Base-by-base conservation (phyloP, 2,888 invertebrate genomes). In the Phyllotreta cruciferae region DNA sequence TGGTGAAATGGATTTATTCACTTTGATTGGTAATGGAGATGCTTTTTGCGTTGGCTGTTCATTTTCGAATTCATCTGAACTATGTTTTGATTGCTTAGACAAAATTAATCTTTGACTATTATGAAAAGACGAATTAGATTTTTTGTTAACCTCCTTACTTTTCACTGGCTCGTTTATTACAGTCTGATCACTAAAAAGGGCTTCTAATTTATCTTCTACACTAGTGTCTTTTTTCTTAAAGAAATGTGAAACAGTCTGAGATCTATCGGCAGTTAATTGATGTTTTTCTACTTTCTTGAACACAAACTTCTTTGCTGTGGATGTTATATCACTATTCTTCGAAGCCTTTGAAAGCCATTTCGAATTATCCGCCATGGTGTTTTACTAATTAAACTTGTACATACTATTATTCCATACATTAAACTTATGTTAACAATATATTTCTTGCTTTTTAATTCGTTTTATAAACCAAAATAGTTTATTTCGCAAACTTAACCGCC, bases 281-380 rank as follows among this genome's bases (percentile, higher is more conserved):
- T 37, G 47, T 47, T 57, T 66, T 6, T 62, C 64, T 1, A 52
- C 42, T 60, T 74, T 70, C 35, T 72, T 72, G 58, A 74, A 75
- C 62, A 56, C 45, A 52, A 75, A 75, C 57, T 70, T 73, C 60
- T 72, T 70, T 24, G 66, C 56, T 55, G 68, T 69, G 1, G 24
- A 24, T 4, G 64, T 52, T 6, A 70, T 11, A 4, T 64, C 45
- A 55, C 52, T 66, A 42, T 64, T 67, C 24, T 63, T 64, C 52
- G 69, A 73, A 38, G 64, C 39, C 50, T 73, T 70, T 35, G 74
- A 71, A 60, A 74, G 70, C 54, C 71, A 71, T 39, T 74, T 72
- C 10, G 34, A 54, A 14, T 64, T 62, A 41, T 64, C 44, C 39
- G 63, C 68, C 68, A 70, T 71, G 47, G 57, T 10, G 53, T 49